These are phyloP conservation scores for Botrylloides violaceus DNA, from an alignment of 23 tunicate species.

Conservation along the genomic window DNA sequence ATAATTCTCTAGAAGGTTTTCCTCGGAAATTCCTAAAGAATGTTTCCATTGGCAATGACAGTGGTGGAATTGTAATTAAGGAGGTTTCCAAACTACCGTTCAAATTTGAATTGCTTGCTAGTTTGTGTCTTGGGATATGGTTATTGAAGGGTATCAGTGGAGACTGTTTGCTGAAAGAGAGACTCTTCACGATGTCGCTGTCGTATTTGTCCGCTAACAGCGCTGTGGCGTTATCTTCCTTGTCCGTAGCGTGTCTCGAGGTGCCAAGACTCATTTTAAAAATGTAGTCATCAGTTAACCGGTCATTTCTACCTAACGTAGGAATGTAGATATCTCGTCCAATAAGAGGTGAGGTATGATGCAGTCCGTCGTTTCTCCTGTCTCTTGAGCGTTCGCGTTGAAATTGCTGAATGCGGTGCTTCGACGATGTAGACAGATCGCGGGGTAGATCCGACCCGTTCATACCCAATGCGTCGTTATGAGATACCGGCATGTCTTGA, in stretches of 20 bases:
- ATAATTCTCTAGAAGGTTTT: not conserved
- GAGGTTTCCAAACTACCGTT: not conserved
- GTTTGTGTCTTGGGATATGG: not conserved
- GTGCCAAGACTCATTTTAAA: not conserved
- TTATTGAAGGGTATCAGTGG: not conserved
- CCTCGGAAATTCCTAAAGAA: not conserved
- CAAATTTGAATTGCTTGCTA: not conserved
- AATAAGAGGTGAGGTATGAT: not conserved
- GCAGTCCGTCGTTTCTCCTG: not conserved
- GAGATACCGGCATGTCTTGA: not conserved
- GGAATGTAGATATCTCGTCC: not conserved
- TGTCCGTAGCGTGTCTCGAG: not conserved
- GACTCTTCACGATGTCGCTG: not conserved
- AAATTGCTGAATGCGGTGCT: not conserved
- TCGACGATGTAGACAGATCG: not conserved
- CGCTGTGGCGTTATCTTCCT: not conserved
- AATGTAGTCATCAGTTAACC: not conserved
- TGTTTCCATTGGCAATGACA: not conserved
- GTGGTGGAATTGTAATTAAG: not conserved
- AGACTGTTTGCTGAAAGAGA: not conserved
- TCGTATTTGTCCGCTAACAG: conserved; percentile 11
- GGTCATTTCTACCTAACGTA: not conserved
- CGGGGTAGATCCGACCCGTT: not conserved
- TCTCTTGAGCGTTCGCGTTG: not conserved
- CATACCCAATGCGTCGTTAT: not conserved